These are phyloP conservation scores for Psilopsiagon aymara DNA, from an alignment of 2,113 vertebrate genomes.

Conservation along the genomic window DNA sequence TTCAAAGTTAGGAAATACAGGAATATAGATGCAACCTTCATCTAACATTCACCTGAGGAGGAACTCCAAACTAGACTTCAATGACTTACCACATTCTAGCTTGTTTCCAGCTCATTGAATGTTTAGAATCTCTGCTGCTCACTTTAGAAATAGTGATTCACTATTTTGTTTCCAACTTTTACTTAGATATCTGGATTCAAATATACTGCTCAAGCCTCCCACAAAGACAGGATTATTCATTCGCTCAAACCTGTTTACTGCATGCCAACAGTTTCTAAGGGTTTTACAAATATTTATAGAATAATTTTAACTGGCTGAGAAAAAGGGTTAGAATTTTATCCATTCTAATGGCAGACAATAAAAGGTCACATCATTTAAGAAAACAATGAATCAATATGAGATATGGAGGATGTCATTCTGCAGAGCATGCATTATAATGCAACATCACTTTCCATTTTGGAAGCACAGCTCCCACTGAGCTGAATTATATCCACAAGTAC, in stretches of 20 bases:
- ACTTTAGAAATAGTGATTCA: background rate
- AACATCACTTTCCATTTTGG: background rate
- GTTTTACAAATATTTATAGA: background rate
- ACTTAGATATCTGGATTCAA: background rate
- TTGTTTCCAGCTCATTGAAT: background rate
- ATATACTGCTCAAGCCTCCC: background rate
- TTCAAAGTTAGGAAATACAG: background rate
- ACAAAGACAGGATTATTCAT: background rate
- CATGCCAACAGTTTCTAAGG: background rate
- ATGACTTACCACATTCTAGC: background rate
- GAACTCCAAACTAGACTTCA: background rate
- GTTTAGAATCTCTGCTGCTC: background rate
- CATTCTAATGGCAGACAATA: background rate
- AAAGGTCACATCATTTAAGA: background rate
- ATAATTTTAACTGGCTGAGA: background rate
- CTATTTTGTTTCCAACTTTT: background rate
- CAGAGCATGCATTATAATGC: background rate
- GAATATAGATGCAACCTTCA: background rate
- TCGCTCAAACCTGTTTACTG: background rate
- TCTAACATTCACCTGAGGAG: background rate
- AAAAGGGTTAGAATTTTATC: background rate
- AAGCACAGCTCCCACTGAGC: background rate
- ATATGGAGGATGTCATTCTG: background rate
- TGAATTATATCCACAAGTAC: background rate
- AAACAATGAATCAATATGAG: background rate